Base-by-base conservation (phyloP, 2,888 invertebrate genomes). In the Alviniconcha strummeri region DNA sequence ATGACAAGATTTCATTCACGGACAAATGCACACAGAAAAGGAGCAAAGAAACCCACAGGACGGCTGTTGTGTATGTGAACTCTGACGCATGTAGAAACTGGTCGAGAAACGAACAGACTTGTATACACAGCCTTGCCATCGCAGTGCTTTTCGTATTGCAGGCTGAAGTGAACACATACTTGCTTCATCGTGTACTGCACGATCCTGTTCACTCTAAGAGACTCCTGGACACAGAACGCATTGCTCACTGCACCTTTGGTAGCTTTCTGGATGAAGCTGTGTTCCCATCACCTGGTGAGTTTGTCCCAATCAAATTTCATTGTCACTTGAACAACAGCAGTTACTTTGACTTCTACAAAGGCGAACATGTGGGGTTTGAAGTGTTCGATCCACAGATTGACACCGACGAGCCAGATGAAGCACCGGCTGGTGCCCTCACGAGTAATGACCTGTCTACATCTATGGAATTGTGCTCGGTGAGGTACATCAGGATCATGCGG, bases 351-450 rank as follows among this genome's bases (percentile, higher is more conserved):
- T 86, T 88, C 79, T 64, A 84, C 19, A 80, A 84, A 55, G 84
- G 84, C n/a, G 85, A 88, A 56, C 88, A 85, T 79, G 85, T 88
- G 11, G 89, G 87, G 19, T 86, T 80, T 77, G 87, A 87, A 72
- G 69, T 89, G 15, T 84, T 85, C 54, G 89, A 88, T 77, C 87
- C 86, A 0, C 19, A 75, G 9, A 52, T 84, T 60, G 81, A 83
- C 52, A 55, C 2, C 9, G 69, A 36, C 71, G 76, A 52, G 56
- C 82, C 82, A n/a, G 81, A 13, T 60, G 60, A 60, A 11, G 13
- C 9, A 8, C 60, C 8, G 60, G 60, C 60, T 60, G 60, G 60
- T 4, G 60, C 60, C 8, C 8, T 13, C 8, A 13, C 8, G 13
- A 11, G 60, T 60, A 13, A 74, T 13, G 67, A 64, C 67, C 85